Base-by-base conservation (phyloP, 92 coral and sea anemone species). In the Isaurus tuberculatus region DNA sequence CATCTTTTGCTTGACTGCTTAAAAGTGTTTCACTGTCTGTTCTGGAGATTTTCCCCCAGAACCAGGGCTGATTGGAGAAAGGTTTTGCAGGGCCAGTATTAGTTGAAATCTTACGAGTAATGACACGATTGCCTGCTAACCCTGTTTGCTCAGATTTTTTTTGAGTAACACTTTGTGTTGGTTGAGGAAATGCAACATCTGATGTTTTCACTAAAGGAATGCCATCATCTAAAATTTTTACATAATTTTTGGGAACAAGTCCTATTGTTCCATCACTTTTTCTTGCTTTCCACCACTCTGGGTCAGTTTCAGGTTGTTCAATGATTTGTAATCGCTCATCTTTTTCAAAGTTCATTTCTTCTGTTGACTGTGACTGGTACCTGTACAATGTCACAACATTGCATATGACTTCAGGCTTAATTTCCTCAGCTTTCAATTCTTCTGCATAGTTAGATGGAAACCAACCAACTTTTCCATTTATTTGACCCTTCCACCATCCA, bases 401-500 rank as follows among this genome's bases (percentile, higher is more conserved):
- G 86, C 94, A 93, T 33, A 92, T 86, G 2, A 74, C 90, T 65
- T 87, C 85, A 0, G 84, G 80, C 61, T 74, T 80, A 20, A 34
- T 72, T 14, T 31, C 86, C 15, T 75, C 46, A 17, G 67, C 31
- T 44, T 86, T 46, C 16, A 79, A 66, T 55, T 93, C 94, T 26
- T 88, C 92, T 0, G 90, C 89, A 57, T 93, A 87, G 74, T 96
- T 96, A 9, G 99, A 96, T 13, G 99, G 99, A 74, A 96, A 96
- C 99, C 99, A 96, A 23, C 99, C 99, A 5, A 87, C 73, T 26
- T 80, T 88, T 23, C 37, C 79, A 30, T 94, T 91, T 42, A 91
- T 78, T 7, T 89, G 89, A 16, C 99, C 99, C 70, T 93, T 90
- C 99, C 99, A 96, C 99, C 99, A 96, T 0, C 99, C 99, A 78